Evolutionary conservation across 2,113 vertebrate species (phyloP).

Genomic region (Dicaeum eximium): DNA sequence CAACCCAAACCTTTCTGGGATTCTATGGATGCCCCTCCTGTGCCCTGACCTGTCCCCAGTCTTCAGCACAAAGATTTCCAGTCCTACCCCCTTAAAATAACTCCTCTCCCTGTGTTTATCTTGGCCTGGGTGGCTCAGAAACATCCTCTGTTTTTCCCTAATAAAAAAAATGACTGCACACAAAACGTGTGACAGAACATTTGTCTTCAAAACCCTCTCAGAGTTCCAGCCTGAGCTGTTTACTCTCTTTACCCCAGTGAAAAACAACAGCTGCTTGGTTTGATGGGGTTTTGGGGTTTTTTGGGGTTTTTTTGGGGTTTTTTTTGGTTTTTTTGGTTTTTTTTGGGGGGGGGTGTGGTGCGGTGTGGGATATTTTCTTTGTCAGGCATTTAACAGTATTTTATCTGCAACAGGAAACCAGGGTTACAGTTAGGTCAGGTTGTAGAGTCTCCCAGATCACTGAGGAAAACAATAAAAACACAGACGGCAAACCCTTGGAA

Average conservation of each 20-base stretch:
- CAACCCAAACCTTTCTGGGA: background rate
- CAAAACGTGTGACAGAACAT: background rate
- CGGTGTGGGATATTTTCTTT: background rate
- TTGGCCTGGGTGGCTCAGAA: background rate
- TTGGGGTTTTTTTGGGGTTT: no score
- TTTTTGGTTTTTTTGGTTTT: background rate
- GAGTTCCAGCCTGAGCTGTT: background rate
- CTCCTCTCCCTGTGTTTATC: background rate
- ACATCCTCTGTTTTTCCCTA: background rate
- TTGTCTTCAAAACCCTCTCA: background rate
- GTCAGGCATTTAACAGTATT: conserved; percentile 4
- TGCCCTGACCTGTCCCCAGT: background rate
- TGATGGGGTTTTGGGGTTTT: background rate
- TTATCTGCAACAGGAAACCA: background rate
- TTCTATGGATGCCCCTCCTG: background rate
- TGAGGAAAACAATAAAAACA: background rate
- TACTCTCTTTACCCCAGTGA: background rate
- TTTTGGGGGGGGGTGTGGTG: no score
- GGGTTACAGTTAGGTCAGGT: background rate
- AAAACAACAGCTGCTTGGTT: conserved; percentile 24
- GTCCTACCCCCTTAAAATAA: background rate
- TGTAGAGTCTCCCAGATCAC: background rate
- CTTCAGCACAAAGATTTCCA: background rate
- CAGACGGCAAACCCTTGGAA: background rate
- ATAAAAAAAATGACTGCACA: background rate